A percentile compares a stretch with the other conserved stretches of the same genome.
phyloP scores from a whole-genome alignment of 2,888 invertebrate species.

The Scaptodrosophila latifasciaeformis region DNA sequence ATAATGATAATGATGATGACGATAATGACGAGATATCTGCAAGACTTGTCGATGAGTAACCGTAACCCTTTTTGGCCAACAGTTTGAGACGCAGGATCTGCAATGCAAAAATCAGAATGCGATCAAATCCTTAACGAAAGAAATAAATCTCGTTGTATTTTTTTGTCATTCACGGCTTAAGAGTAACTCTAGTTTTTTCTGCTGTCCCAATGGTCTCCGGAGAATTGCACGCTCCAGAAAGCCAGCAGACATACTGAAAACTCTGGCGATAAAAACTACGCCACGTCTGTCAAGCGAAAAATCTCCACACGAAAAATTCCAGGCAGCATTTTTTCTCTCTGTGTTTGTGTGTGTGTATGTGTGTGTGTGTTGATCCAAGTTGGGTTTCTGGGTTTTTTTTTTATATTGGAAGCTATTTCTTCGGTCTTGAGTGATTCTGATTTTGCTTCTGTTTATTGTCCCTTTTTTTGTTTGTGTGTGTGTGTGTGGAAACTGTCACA shows the following conservation, averaged over 20 bases:
- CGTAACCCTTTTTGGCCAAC: slow-evolving; percentile 27
- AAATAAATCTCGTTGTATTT: slow-evolving; percentile 54
- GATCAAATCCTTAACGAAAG: slow-evolving; percentile 62
- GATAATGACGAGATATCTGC: slow-evolving; percentile 40
- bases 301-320: slow-evolving; percentile 53
- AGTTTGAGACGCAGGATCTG: no score
- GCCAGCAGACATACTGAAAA: slow-evolving; percentile 4
- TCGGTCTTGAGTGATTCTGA: slow-evolving; percentile 15
- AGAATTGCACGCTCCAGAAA: slow-evolving; percentile 60
- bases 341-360: slow-evolving; percentile 28
- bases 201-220: slow-evolving; percentile 47
- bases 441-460: neutral
- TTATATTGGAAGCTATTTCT: slow-evolving; percentile 9
- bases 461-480: neutral
- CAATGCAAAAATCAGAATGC: slow-evolving; percentile 57
- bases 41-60: slow-evolving; percentile 11
- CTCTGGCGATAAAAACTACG: slow-evolving; percentile 35
- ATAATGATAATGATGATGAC: slow-evolving; percentile 33
- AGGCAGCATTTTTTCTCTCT: slow-evolving; percentile 44
- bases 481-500: slow-evolving; percentile 1
- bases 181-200: slow-evolving; percentile 60
- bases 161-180: neutral
- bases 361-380: slow-evolving; percentile 2
- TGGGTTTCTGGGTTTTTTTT: slow-evolving; percentile 8
- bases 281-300: slow-evolving; percentile 42